Conservation (phyloP, 2,888 invertebrate species). For the Scaptomyza flava region DNA sequence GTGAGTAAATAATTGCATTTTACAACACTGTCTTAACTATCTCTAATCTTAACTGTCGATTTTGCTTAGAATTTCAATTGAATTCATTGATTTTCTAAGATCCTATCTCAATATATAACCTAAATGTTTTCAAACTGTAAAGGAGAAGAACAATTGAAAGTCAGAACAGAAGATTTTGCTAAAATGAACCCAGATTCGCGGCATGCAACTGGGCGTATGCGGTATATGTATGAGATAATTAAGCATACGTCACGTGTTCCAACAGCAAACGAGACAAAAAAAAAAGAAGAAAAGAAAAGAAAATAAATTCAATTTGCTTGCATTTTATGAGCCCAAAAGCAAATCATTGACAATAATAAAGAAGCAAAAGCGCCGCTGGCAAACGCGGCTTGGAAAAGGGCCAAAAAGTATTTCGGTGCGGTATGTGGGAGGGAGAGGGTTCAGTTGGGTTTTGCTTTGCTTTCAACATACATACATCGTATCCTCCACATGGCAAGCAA, state of each 20-base stretch:
- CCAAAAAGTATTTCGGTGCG: conserved; percentile 29
- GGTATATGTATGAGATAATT: conserved; percentile 49
- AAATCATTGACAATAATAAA: conserved; percentile 79
- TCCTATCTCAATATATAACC: too few relatives aligned
- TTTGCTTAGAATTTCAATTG: too few relatives aligned
- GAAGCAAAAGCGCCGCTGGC: conserved; percentile 32
- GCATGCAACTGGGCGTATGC: conserved; percentile 43
- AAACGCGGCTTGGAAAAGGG: conserved; percentile 39
- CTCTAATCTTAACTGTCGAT: neutral
- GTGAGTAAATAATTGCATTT: conserved; percentile 29
- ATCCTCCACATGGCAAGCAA: conserved; percentile 44
- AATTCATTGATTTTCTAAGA: too few relatives aligned
- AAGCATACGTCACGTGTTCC: conserved; percentile 55
- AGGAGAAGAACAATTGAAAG: too few relatives aligned
- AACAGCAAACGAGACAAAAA: neutral
- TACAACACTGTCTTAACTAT: too few relatives aligned
- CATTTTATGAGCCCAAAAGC: conserved; percentile 75
- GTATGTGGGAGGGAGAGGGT: neutral
- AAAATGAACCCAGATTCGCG: conserved; percentile 3
- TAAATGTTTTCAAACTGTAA: too few relatives aligned
- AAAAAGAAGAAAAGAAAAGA: too few relatives aligned
- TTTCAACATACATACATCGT: neutral
- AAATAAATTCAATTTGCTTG: conserved; percentile 76
- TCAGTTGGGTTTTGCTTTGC: too few relatives aligned
- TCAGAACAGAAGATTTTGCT: neutral